phyloP scores from a whole-genome alignment of 2,113 vertebrate species.

The Thinocorus orbignyianus region DNA sequence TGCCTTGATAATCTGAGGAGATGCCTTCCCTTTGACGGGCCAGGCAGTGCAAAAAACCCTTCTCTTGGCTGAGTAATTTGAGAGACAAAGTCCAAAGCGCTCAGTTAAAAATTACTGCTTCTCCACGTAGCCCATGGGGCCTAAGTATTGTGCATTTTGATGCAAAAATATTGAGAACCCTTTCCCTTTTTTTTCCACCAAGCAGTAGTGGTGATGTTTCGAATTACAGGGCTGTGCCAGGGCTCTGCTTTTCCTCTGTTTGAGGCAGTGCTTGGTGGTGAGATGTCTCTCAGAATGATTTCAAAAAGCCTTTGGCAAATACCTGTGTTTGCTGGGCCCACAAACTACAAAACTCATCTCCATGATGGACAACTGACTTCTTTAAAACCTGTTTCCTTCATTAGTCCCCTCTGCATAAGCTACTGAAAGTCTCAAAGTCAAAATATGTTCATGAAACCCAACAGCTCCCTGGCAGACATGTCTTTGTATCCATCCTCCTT shows the following conservation, averaged over 20 bases:
- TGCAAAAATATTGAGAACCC: not conserved
- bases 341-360: not conserved
- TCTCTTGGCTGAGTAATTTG: not conserved
- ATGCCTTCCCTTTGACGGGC: not conserved
- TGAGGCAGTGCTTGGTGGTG: not conserved
- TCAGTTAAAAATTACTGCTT: not conserved
- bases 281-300: not conserved
- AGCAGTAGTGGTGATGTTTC: not conserved
- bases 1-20: not conserved
- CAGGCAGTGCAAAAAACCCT: not conserved
- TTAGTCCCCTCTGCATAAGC: not conserved
- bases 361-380: not conserved
- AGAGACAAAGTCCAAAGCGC: not conserved
- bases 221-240: not conserved
- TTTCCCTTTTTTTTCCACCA: not conserved
- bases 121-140: not conserved
- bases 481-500: constrained; percentile 1
- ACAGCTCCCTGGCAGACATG: not conserved
- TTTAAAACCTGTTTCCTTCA: constrained; percentile 56
- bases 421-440: constrained; percentile 1
- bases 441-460: constrained; percentile 34
- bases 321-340: not conserved
- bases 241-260: not conserved
- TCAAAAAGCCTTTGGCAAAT: not conserved
- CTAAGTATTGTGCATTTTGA: not conserved